Conservation (phyloP, 2,888 invertebrate species). For the Dromius quadrimaculatus region DNA sequence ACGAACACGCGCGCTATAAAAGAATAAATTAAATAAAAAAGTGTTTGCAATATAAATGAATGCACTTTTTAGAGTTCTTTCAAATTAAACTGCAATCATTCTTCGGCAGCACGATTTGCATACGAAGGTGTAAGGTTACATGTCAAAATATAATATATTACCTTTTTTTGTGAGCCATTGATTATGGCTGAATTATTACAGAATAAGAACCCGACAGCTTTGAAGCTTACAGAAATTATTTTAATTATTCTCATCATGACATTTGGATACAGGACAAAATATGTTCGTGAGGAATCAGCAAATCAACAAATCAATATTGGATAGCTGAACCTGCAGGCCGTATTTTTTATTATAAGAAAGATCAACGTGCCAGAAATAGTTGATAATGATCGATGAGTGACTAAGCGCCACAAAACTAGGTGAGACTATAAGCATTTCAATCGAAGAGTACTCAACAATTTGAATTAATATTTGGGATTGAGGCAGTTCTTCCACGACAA, state of each 20-base stretch:
- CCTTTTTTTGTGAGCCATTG: constrained; percentile 41
- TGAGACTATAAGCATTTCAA: too few species aligned
- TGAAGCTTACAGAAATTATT: neutral
- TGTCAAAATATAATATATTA: constrained; percentile 51
- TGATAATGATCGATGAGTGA: too few species aligned
- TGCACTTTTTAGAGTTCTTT: constrained; percentile 48
- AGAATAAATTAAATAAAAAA: constrained; percentile 52
- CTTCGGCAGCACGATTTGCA: constrained; percentile 35
- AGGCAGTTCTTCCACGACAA: too few species aligned
- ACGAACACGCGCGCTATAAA: constrained; percentile 43
- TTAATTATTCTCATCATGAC: constrained; percentile 1
- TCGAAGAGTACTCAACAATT: too few species aligned
- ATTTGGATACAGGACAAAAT: too few species aligned
- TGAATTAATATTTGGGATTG: too few species aligned
- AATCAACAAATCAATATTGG: too few species aligned
- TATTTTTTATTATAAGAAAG: too few species aligned
- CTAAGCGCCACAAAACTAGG: too few species aligned
- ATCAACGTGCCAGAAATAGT: too few species aligned
- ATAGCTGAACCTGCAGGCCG: too few species aligned
- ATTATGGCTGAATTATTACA: constrained; percentile 24
- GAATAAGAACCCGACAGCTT: neutral
- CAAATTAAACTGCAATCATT: constrained; percentile 51
- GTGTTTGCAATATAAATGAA: constrained; percentile 48
- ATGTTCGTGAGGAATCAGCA: too few species aligned
- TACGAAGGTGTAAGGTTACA: constrained; percentile 44